These are phyloP conservation scores for Phaetusa simplex DNA, from an alignment of 2,113 vertebrate genomes.

Conservation along the genomic window DNA sequence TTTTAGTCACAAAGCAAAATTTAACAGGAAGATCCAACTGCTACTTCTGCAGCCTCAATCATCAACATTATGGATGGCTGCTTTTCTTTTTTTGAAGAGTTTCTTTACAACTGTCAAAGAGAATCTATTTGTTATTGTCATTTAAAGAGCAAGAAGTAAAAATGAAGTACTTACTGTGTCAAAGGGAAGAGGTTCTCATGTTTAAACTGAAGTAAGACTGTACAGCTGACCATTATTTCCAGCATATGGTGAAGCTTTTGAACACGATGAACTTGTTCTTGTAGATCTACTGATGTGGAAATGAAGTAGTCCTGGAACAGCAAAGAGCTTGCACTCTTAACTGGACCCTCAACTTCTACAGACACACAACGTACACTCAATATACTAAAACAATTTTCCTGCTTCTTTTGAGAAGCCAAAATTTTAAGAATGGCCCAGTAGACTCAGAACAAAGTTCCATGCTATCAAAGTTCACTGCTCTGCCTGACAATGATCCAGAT, in stretches of 20 bases:
- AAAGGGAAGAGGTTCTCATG: constrained; percentile 90
- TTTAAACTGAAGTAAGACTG: constrained; percentile 84
- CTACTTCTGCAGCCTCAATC: background rate
- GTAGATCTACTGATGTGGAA: constrained; percentile 82
- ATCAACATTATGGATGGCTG: background rate
- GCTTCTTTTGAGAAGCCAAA: background rate
- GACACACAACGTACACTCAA: background rate
- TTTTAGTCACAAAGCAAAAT: background rate
- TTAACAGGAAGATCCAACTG: background rate
- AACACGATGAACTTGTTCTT: constrained; percentile 87
- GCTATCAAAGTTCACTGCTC: background rate
- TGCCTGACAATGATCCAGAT: background rate
- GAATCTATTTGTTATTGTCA: background rate
- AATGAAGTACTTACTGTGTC: constrained; percentile 82
- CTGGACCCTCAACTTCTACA: background rate
- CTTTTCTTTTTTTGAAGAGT: background rate
- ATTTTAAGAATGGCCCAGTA: background rate
- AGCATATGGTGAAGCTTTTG: constrained; percentile 94
- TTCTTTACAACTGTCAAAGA: background rate
- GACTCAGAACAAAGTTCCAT: background rate
- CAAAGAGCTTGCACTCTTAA: background rate
- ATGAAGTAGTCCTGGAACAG: constrained; percentile 85
- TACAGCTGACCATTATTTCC: constrained; percentile 87
- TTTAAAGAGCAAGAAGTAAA: background rate
- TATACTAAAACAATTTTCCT: background rate